Evolutionary conservation across 2,797 vertebrate species (phyloP).

Genomic region (Cygnus olor): DNA sequence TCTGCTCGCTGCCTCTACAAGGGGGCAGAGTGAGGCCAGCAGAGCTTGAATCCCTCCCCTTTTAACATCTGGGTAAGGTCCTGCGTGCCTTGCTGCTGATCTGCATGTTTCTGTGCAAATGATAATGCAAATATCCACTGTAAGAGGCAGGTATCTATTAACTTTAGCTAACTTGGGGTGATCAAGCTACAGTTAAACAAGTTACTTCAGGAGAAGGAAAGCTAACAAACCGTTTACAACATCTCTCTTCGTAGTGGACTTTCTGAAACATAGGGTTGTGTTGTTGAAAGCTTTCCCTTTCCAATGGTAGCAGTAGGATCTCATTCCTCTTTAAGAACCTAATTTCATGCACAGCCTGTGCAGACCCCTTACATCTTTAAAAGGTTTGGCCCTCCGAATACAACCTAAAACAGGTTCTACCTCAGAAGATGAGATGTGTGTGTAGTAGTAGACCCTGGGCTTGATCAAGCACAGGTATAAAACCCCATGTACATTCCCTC

Average conservation of each 20-base stretch:
- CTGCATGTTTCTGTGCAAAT: background rate
- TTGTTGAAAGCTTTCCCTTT: background rate
- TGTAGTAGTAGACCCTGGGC: background rate
- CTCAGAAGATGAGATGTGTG: background rate
- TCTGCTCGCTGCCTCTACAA: background rate
- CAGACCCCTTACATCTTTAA: background rate
- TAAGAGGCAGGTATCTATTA: background rate
- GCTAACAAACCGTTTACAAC: background rate
- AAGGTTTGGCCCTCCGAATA: background rate
- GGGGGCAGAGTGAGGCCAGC: background rate
- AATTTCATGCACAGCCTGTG: background rate
- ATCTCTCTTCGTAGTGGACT: background rate
- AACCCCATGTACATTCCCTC: background rate
- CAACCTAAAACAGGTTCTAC: background rate
- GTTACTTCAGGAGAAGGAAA: background rate
- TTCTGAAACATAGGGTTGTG: background rate
- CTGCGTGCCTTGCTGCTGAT: background rate
- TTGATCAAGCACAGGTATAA: fast-evolving
- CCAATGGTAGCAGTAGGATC: background rate
- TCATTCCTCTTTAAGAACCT: background rate
- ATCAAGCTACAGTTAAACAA: background rate
- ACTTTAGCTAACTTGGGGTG: background rate
- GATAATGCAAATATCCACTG: background rate
- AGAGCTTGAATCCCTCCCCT: background rate
- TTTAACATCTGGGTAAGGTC: background rate